These are phyloP conservation scores for Mus spicilegus DNA, from an alignment of 2,113 vertebrate genomes.

Conservation along the genomic window DNA sequence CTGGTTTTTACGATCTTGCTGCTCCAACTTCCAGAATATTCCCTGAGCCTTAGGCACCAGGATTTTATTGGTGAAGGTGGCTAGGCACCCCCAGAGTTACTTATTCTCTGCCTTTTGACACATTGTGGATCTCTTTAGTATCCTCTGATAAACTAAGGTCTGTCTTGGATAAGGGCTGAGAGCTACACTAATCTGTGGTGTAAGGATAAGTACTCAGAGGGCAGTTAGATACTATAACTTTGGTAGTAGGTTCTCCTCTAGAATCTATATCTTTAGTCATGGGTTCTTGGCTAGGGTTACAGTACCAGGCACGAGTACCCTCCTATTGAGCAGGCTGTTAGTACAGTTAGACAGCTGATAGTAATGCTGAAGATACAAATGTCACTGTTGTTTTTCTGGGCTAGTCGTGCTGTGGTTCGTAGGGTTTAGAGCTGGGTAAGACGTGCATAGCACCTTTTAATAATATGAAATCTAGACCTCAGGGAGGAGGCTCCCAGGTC, in stretches of 20 bases:
- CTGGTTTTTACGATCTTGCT: background rate
- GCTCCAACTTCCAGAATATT: background rate
- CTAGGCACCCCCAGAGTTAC: background rate
- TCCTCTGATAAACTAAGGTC: background rate
- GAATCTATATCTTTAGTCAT: background rate
- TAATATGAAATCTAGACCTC: background rate
- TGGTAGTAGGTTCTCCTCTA: background rate
- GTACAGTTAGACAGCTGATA: background rate
- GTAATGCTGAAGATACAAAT: background rate
- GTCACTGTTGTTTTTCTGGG: background rate
- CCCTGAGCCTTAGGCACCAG: background rate
- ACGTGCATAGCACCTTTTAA: background rate
- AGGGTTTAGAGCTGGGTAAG: background rate
- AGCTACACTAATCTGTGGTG: background rate
- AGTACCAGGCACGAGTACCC: background rate
- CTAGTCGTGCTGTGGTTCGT: background rate
- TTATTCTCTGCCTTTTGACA: background rate
- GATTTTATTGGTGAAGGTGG: background rate
- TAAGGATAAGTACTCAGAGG: background rate
- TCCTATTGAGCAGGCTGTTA: background rate
- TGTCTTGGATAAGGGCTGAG: background rate
- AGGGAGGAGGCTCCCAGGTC: background rate
- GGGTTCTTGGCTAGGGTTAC: background rate
- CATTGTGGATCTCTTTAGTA: background rate
- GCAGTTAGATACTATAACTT: background rate